phyloP scores from a whole-genome alignment of 2,888 invertebrate species.

The Dendrolimus houi region DNA sequence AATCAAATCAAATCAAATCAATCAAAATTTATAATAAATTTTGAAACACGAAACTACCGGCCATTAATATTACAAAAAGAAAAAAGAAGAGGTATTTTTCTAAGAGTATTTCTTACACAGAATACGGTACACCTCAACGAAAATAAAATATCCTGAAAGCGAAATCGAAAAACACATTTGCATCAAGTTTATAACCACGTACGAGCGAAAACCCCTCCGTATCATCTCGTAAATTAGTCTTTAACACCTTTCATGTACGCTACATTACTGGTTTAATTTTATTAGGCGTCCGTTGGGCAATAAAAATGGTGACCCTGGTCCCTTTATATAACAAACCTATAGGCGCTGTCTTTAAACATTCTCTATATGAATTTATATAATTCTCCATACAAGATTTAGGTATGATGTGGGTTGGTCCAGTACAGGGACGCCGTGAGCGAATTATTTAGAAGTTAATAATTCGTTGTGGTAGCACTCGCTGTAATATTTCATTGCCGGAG shows the following conservation, averaged over 20 bases:
- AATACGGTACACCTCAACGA: too few relatives aligned
- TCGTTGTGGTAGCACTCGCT: slow-evolving; percentile 22
- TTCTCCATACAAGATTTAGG: slow-evolving; percentile 12
- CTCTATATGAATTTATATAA: slow-evolving; percentile 16
- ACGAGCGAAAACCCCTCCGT: too few relatives aligned
- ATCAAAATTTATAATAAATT: too few relatives aligned
- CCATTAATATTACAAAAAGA: too few relatives aligned
- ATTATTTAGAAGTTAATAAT: slow-evolving; percentile 30
- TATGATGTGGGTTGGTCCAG: slow-evolving; percentile 11
- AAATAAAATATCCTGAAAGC: too few relatives aligned
- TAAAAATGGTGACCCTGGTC: not conserved
- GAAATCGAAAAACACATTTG: too few relatives aligned
- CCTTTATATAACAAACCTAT: not conserved
- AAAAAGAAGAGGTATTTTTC: too few relatives aligned
- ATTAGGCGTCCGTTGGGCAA: not conserved
- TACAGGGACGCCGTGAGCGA: slow-evolving; percentile 11
- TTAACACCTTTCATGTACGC: not conserved
- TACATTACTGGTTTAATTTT: not conserved
- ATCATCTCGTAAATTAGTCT: too few relatives aligned
- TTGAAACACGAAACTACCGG: too few relatives aligned
- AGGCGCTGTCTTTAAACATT: slow-evolving; percentile 18
- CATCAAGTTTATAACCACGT: too few relatives aligned
- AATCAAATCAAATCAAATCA: too few relatives aligned
- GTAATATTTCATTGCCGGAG: slow-evolving; percentile 22
- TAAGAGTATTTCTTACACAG: too few relatives aligned